phyloP scores from a whole-genome alignment of 2,797 vertebrate genomes.

The Enoplosus armatus region DNA sequence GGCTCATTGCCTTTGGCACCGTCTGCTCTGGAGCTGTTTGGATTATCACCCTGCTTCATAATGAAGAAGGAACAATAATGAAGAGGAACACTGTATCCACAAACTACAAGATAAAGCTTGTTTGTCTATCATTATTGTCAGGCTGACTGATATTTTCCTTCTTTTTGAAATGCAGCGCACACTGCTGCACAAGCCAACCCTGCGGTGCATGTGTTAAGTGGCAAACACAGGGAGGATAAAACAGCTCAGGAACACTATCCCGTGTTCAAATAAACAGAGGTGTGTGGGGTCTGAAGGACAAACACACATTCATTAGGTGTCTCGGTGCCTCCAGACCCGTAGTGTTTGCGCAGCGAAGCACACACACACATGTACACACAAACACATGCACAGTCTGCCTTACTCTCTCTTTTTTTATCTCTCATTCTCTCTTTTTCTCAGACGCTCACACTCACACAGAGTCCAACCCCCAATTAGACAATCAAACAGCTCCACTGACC shows the following conservation, averaged over 20 bases:
- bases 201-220: constrained; percentile 80
- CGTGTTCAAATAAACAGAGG: constrained; percentile 87
- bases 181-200: constrained; percentile 44
- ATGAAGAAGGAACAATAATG: constrained; percentile 71
- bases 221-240: constrained; percentile 81
- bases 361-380: constrained; percentile 30
- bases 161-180: constrained; percentile 15
- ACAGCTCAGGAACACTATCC: constrained; percentile 85
- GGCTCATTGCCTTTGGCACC: constrained; percentile 74
- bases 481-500: constrained; percentile 85
- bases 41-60: constrained; percentile 69
- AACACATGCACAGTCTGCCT: constrained; percentile 36
- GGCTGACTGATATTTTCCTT: constrained; percentile 55
- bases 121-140: constrained; percentile 73
- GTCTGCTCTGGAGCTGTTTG: constrained; percentile 65
- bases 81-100: constrained; percentile 72
- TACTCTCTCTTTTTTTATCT: constrained; percentile 53
- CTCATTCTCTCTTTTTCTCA: constrained; percentile 58
- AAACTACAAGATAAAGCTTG: constrained; percentile 75
- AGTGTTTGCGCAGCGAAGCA: constrained; percentile 70
- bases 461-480: constrained; percentile 81
- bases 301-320: constrained; percentile 86
- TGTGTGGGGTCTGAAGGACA: constrained; percentile 84
- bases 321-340: constrained; percentile 65
- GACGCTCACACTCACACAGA: constrained; percentile 41